These are phyloP conservation scores for Trachelus tabidus DNA, from an alignment of 2,888 invertebrate genomes.

Conservation along the genomic window DNA sequence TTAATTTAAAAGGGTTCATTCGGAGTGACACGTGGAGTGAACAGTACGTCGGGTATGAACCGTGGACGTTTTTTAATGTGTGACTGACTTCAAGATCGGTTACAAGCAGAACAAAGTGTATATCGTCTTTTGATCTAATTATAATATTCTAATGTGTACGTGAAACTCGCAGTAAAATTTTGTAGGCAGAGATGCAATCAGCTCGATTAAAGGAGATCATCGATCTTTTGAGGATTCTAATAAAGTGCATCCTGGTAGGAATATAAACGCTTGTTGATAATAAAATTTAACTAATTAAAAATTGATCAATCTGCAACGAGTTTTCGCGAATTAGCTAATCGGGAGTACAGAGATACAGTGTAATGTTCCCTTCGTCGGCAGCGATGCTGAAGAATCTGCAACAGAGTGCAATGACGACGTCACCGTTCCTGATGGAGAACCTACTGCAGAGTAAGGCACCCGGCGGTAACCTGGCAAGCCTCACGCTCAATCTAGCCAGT, in stretches of 20 bases:
- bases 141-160: not conserved
- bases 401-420: constrained; percentile 69
- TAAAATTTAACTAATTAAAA: not conserved
- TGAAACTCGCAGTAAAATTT: not conserved
- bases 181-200: not conserved
- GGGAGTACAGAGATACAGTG: constrained; percentile 7
- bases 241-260: not conserved
- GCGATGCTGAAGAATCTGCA: constrained; percentile 64
- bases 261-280: not conserved
- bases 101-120: not conserved
- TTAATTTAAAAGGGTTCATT: not conserved
- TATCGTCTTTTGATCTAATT: not conserved
- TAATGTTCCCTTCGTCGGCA: constrained; percentile 63
- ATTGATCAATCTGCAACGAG: not conserved
- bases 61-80: not conserved
- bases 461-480: constrained; percentile 67
- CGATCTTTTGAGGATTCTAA: not conserved
- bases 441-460: constrained; percentile 71
- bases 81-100: not conserved
- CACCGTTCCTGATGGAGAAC: constrained; percentile 74
- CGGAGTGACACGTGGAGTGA: not conserved
- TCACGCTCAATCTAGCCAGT: constrained; percentile 69
- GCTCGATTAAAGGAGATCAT: not conserved
- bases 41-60: not conserved
- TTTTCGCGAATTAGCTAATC: not conserved